Evolutionary conservation across 2,113 vertebrate species (phyloP), one percentile per base, ranked within the genome.

Genomic region (Cottus gobio): DNA sequence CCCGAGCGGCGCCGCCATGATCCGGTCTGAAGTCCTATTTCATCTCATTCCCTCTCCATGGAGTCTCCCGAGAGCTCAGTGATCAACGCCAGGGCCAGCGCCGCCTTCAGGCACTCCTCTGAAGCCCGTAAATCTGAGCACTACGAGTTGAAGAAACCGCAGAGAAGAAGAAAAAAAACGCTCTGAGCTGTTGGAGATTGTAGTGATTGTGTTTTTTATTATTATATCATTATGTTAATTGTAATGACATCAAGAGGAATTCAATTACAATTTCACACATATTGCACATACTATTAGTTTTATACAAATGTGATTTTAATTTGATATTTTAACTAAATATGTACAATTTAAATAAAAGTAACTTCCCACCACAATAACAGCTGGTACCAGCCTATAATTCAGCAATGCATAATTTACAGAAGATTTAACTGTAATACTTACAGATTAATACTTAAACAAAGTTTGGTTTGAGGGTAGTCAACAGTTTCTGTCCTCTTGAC

Each of bases 1-100:
- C 90, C 94, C 94, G 93, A 94, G 92, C 87, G 94, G 91, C 85
- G 94, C 95, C 95, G 95, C 96, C 96, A 97, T 97, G 96, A 96
- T 96, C 95, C 93, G 83, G 81, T 87, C 65, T 86, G 69, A 87
- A 88, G 85, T 89, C 87, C 92, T 85, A 80, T 63, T 86, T 91
- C 90, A 89, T 85, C 77, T 91, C 90, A 78, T 67, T 78, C 81
- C 81, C 77, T 82, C 88, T 87, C 87, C 89, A 60, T 70, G 81
- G 81, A 90, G 85, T 75, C 90, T 94, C 87, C 86, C 39, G 79
- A 88, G 93, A 93, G 87, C 86, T 76, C 83, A 28, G 2, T 15
- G 87, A 81, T 58, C 91, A 72, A 79, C 82, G 88, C 76, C 22
- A 77, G 88, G 82, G 87, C 86, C 67, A 9, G 79, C 48, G 91